These are phyloP conservation scores for Aplysina aerophoba DNA, from an alignment of 37 sponge, comb jelly and placozoan species.

Conservation along the genomic window DNA sequence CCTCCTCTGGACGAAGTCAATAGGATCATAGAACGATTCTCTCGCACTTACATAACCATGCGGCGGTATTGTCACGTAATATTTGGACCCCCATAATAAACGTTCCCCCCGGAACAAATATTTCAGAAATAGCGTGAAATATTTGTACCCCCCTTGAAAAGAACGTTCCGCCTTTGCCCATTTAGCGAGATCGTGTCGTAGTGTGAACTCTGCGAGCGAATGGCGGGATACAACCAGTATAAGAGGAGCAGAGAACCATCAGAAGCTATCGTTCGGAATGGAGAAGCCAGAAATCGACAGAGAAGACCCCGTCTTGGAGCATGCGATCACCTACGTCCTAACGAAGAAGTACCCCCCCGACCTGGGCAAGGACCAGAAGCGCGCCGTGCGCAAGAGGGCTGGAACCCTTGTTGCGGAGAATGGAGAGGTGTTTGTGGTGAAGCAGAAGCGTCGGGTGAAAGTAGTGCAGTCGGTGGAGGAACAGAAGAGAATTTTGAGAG, in stretches of 20 bases:
- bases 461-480: slow-evolving; percentile 29
- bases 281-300: slow-evolving; percentile 30
- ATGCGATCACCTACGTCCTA: background rate
- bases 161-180: background rate
- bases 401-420: slow-evolving; percentile 6
- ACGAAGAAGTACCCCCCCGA: slow-evolving; percentile 18
- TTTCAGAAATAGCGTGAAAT: background rate
- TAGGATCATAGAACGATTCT: too few species aligned
- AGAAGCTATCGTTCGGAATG: slow-evolving; percentile 32
- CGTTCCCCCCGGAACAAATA: background rate
- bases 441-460: slow-evolving; percentile 27
- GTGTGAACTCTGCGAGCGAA: slow-evolving; percentile 9
- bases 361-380: slow-evolving; percentile 27
- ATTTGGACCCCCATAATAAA: too few species aligned
- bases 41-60: too few species aligned
- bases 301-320: slow-evolving; percentile 26
- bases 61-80: too few species aligned
- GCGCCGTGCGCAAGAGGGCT: slow-evolving; percentile 6
- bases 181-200: background rate
- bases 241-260: slow-evolving; percentile 27
- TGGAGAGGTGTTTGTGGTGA: slow-evolving; percentile 9
- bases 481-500: slow-evolving; percentile 44
- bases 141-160: slow-evolving; percentile 3
- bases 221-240: slow-evolving; percentile 25
- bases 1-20: too few species aligned